phyloP scores from a whole-genome alignment of 2,113 vertebrate species.

The Sturnus vulgaris region DNA sequence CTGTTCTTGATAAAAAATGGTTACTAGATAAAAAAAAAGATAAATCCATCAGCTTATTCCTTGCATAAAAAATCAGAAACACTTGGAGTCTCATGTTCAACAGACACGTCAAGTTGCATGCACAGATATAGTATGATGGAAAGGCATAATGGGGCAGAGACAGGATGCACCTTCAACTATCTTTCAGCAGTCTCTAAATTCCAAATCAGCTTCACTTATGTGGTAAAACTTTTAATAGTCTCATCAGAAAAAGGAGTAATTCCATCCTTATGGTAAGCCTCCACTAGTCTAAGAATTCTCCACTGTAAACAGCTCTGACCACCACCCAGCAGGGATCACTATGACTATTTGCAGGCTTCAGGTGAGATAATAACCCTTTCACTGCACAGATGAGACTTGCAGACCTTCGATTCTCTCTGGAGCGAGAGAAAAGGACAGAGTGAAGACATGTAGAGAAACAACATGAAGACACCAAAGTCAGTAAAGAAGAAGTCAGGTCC shows the following conservation, averaged over 20 bases:
- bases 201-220: not conserved
- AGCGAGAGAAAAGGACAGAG: too few relatives aligned
- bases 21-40: not conserved
- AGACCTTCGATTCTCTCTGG: too few relatives aligned
- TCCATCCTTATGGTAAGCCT: not conserved
- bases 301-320: too few relatives aligned
- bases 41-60: not conserved
- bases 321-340: too few relatives aligned
- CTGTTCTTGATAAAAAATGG: not conserved
- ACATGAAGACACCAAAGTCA: too few relatives aligned
- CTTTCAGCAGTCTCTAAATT: not conserved
- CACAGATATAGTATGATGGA: not conserved
- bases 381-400: too few relatives aligned
- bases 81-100: not conserved
- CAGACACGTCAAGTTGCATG: accelerated
- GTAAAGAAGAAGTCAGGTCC: too few relatives aligned
- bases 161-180: not conserved
- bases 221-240: not conserved
- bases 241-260: not conserved
- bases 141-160: not conserved
- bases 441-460: too few relatives aligned
- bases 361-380: too few relatives aligned
- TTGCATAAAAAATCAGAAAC: not conserved
- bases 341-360: too few relatives aligned
- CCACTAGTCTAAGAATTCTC: not conserved